Percentiles rank a stretch among this genome's conserved stretches.
phyloP scores from a whole-genome alignment of 2,797 vertebrate species.

The Typhlichthys eigenmanni region DNA sequence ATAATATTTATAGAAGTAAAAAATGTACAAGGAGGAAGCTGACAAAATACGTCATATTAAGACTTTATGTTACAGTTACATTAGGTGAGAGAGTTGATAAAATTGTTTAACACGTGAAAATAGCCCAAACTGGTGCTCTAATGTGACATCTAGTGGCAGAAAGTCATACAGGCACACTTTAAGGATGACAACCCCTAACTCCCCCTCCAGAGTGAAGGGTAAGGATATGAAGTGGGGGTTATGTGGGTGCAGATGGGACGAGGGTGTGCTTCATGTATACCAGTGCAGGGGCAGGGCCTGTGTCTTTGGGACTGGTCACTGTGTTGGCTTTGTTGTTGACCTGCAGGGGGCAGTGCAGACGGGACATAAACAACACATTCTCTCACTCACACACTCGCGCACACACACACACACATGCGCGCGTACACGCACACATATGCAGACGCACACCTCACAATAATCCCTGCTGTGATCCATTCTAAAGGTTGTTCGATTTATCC shows the following conservation, averaged over 20 bases:
- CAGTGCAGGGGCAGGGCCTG: slow-evolving; percentile 79
- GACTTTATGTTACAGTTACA: no score
- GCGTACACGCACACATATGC: slow-evolving; percentile 1
- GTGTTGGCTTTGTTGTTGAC: slow-evolving; percentile 86
- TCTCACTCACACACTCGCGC: slow-evolving; percentile 11
- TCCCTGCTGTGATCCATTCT: slow-evolving; percentile 15
- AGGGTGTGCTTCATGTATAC: slow-evolving; percentile 69
- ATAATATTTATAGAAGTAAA: no score
- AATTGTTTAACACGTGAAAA: no score
- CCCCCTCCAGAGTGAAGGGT: slow-evolving; percentile 45
- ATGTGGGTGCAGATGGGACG: slow-evolving; percentile 37
- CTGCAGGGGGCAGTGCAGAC: slow-evolving; percentile 76
- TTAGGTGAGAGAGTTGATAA: no score
- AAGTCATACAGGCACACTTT: no score
- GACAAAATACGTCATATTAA: no score
- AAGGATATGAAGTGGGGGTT: slow-evolving; percentile 38
- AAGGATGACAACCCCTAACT: no score
- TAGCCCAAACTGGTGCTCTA: no score
- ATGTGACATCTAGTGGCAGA: no score
- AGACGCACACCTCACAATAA: background rate
- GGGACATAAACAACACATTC: slow-evolving; percentile 67
- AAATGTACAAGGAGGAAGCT: no score
- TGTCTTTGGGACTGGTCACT: slow-evolving; percentile 83
- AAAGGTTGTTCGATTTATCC: background rate
- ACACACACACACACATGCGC: slow-evolving; percentile 12